Evolutionary conservation across 35 echinoderm and acorn worm genomes (phyloP), one percentile per base, ranked within the genome.

Genomic region (Anneissia japonica): DNA sequence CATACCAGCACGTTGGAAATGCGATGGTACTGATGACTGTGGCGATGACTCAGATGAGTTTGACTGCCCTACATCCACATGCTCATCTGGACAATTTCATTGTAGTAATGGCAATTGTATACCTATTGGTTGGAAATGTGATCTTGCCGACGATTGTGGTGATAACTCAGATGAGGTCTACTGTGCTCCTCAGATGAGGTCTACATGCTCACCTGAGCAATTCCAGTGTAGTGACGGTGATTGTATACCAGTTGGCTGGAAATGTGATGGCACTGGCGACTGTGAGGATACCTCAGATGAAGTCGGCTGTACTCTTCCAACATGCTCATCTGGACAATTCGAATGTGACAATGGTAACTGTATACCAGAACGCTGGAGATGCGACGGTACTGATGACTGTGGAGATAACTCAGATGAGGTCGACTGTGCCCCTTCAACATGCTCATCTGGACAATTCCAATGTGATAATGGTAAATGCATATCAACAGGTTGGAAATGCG

Each of bases 311-410:
- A 13, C 41, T 89, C 85, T 72, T 35, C 36, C 43, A 55, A 56
- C 41, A 14, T 93, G 91, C 72, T 38, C 55, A 31, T 30, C 73
- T 5, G 43, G 45, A 31, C 11, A 90, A 28, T 93, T 93, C 78
- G 31, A 75, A 45, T 93, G 91, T 43, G 83, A n/a, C 9, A 86
- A 93, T 76, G 81, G 87, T 6, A 79, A 79, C 1, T 79, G 77
- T 21, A 79, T 79, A 4, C 35, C 77, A 19, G 16, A 17, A 32
- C 0, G 32, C 0, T 79, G 77, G 77, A 4, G 4, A 4, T 79
- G 77, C 77, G 77, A 79, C 34, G 21, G 35, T 6, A 32, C 31
- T 12, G 32, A 31, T 79, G 77, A 79, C 21, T 79, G 77, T 21
- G 21, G 33, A 4, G 77, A 79, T 21, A 32, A 21, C 16, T 79